Percentiles rank a stretch among this genome's conserved stretches.
Conservation (phyloP, 2,888 invertebrate genomes). For the Tetragonula carbonaria region DNA sequence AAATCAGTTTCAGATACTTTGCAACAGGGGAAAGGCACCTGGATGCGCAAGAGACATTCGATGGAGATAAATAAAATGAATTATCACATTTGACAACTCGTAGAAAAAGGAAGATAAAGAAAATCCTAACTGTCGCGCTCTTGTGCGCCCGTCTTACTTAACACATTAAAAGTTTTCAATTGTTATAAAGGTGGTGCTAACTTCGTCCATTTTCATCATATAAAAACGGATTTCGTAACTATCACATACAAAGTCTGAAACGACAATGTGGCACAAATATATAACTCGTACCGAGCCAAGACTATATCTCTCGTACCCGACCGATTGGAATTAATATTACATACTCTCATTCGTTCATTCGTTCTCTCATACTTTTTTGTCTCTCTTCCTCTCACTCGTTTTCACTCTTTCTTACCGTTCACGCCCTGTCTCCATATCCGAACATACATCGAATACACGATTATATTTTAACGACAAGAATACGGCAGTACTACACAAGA, state of each 20-base stretch:
- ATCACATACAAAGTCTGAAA: constrained; percentile 64
- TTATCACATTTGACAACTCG: constrained; percentile 64
- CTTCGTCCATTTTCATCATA: constrained; percentile 60
- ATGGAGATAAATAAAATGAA: constrained; percentile 75
- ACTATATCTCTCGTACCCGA: constrained; percentile 21
- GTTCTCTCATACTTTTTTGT: not conserved
- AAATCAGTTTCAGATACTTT: constrained; percentile 58
- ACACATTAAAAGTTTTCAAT: constrained; percentile 62
- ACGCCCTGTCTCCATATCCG: constrained; percentile 2
- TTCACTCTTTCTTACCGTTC: too few relatives aligned
- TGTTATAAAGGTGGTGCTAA: constrained; percentile 61
- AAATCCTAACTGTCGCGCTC: constrained; percentile 75
- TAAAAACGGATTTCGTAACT: constrained; percentile 57
- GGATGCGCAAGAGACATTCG: constrained; percentile 69
- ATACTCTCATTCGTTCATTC: constrained; percentile 1
- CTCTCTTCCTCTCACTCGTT: not conserved
- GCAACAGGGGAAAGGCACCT: constrained; percentile 73
- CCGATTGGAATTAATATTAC: constrained; percentile 42
- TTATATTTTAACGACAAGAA: constrained; percentile 49
- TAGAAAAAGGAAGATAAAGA: constrained; percentile 61
- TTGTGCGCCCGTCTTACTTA: constrained; percentile 77
- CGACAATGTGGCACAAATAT: constrained; percentile 66
- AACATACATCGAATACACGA: constrained; percentile 31
- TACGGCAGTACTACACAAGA: constrained; percentile 78
- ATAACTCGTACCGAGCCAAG: constrained; percentile 50